Evolutionary conservation across 1,140 invertebrate species (phyloP), one percentile per base, ranked within the genome.

Genomic region (Thereuonema tuberculata): DNA sequence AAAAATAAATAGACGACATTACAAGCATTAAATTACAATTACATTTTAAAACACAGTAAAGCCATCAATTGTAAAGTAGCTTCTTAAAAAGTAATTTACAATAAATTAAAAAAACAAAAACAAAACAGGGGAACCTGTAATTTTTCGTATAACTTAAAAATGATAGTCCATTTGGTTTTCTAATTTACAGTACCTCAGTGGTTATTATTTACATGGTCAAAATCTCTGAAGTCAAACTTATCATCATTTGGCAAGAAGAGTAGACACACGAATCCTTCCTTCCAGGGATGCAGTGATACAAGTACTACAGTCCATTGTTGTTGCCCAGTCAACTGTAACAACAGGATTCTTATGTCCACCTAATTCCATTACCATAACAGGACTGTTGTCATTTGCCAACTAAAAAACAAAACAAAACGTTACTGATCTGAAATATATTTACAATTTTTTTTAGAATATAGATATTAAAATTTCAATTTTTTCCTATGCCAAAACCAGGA

Each of bases 321-420:
- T 80, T 14, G 80, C 78, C 82, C 82, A 84, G 67, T 84, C 82
- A 52, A 81, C 81, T 27, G 81, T 81, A 15, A 75, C 68, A 9
- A 80, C 66, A 0, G 79, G 76, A 29, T 74, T 72, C 60, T 74
- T 77, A 61, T 82, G 81, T 48, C 78, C 79, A 24, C 78, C 77
- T 17, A 83, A 65, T 58, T 77, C 74, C 63, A 82, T 70, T 56
- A 80, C 71, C 17, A 24, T 24, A n/a, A n/a, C n/a, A 5, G 48
- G 5, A 21, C n/a, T 37, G 5, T 37, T 17, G 5, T 37, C 31
- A 37, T 66, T 68, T 50, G 67, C 67, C 31, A 71, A 70, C 63
- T 73, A 71, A 66, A 77, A 71, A 77, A 76, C n/a, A n/a, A n/a
- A n/a, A n/a, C n/a, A n/a, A n/a, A 64, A 60, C 25, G 61, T 25